Base-by-base conservation (phyloP, 2,113 vertebrate genomes). In the Rhombomys opimus region DNA sequence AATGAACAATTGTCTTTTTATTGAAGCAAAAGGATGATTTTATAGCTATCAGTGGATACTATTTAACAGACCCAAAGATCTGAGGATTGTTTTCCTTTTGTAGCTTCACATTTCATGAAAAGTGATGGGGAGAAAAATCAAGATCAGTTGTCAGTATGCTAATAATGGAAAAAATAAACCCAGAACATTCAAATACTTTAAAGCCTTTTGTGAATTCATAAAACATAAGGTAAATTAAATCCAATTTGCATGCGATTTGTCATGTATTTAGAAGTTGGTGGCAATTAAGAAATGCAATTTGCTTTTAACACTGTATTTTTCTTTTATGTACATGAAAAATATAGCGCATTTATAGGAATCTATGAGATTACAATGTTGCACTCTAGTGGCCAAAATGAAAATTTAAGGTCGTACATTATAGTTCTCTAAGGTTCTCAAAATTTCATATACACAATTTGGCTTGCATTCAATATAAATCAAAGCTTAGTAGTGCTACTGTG, bases 191-290 rank as follows among this genome's bases (percentile, higher is more conserved):
- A 91, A 93, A 94, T 95, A 81, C 54, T 97, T 89, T 52, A 81
- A 95, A 94, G 84, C 5, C 89, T 96, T 95, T 96, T 93, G 89
- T 97, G 90, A 98, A 97, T 95, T 81, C 96, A 96, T 94, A 96
- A 98, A 97, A 94, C 96, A 93, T 96, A 96, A 97, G 78, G 96
- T 97, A 97, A 97, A 96, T 96, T 97, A 97, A 98, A 96, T 95
- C 46, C 92, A 97, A 95, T 98, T 90, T 97, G 89, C 87, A 97
- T 97, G 94, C 75, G 85, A 88, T 97, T 97, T 93, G 75, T 97
- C 98, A 93, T 95, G 80, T 94, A 96, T 96, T 97, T 96, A 95
- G 87, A 97, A 78, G 80, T 88, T 96, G 87, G 87, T 98, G 94
- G 75, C 96, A 97, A 97, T 98, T 98, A 98, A 96, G 93, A 94